phyloP scores from a whole-genome alignment of 2,113 vertebrate genomes.

The Scortum barcoo region DNA sequence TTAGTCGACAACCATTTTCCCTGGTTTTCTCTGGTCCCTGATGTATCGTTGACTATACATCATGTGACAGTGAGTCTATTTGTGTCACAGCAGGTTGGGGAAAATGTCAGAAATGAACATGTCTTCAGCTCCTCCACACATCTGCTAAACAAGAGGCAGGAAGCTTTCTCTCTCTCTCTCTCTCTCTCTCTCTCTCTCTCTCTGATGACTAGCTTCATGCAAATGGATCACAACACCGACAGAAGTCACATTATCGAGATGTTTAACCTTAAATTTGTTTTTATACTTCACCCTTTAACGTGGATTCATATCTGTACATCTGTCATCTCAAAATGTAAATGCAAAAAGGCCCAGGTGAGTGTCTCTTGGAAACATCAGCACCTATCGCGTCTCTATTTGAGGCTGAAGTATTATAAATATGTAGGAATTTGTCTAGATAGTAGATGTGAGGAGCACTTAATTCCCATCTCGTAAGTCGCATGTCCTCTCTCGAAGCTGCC shows the following conservation, averaged over 20 bases:
- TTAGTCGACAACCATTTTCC: conserved; percentile 2
- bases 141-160: conserved; percentile 70
- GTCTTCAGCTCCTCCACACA: conserved; percentile 67
- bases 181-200: no score
- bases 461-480: conserved; percentile 25
- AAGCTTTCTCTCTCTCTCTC: no score
- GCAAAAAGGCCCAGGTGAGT: not conserved
- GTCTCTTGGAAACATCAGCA: not conserved
- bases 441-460: conserved; percentile 24
- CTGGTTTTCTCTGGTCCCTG: conserved; percentile 22
- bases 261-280: conserved; percentile 14
- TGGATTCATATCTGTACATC: not conserved
- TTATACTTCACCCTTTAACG: not conserved
- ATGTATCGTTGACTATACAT: conserved; percentile 65
- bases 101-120: conserved; percentile 70
- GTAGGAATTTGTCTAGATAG: conserved; percentile 22
- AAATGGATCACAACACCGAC: not conserved
- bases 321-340: not conserved
- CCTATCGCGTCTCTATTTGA: conserved; percentile 21
- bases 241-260: conserved; percentile 1
- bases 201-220: conserved; percentile 23
- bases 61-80: conserved; percentile 79
- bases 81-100: conserved; percentile 78
- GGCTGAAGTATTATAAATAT: conserved; percentile 25
- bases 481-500: conserved; percentile 47